Base-by-base conservation (phyloP, 2,113 vertebrate species). In the Mesocricetus auratus region DNA sequence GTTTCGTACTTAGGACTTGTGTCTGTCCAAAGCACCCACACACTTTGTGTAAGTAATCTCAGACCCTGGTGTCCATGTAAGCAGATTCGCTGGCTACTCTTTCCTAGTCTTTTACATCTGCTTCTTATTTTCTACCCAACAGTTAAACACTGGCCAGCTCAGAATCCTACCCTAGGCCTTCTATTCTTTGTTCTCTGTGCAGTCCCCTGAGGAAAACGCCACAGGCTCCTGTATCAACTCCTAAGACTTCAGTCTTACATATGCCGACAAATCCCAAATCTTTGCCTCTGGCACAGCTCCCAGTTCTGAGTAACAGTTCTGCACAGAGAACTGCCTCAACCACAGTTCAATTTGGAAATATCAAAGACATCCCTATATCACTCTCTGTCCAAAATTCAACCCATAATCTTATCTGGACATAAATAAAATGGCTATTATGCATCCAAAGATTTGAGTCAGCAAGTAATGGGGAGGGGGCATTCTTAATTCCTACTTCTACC, bases 1-100 rank as follows among this genome's bases (percentile, higher is more conserved):
- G 45, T 75, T 96, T 91, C 89, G 89, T 75, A 69, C 53, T 93
- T 66, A 60, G 81, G 96, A 75, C 17, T 26, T 33, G 3, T 3
- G 4, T 77, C 53, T 39, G 24, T 47, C 36, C 47, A 62, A 33
- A 96, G 75, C 26, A 82, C n/a, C 73, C 36, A 71, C 19, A 45
- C 0, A 0, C n/a, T 71, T 96, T 89, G 50, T 91, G 91, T 79
- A 91, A 94, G 93, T 15, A 71, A 73, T 85, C 75, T 96, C 74
- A 90, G 58, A 16, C 85, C 89, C 95, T 39, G 56, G 64, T 92
- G 97, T 97, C 53, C 86, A 78, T 86, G 42, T 69, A 29, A 88
- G 31, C 79, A 85, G 24, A 71, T 87, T 62, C n/a, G 29, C 58
- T 74, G 11, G 31, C 45, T 85, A 22, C n/a, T 81, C 17, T 95